phyloP scores from a whole-genome alignment of 2,888 invertebrate genomes.

The Phymatocera aterrima region DNA sequence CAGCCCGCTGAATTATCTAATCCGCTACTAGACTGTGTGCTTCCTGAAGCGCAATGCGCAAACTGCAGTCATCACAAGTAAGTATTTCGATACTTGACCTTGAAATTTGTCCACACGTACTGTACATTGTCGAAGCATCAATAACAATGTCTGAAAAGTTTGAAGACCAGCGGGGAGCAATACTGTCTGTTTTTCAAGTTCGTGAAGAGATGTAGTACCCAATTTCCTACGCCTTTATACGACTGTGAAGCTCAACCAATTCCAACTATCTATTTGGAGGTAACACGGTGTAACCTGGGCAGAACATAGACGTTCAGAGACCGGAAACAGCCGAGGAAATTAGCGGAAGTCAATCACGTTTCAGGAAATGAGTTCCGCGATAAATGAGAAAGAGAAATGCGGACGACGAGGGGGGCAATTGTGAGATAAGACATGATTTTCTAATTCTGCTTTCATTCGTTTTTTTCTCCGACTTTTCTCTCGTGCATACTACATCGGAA shows the following conservation, averaged over 20 bases:
- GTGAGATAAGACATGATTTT: neutral
- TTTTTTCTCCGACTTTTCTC: neutral
- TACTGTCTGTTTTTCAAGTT: too few relatives aligned
- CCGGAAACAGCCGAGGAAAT: constrained; percentile 62
- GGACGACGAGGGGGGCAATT: neutral
- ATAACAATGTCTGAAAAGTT: too few relatives aligned
- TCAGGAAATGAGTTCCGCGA: constrained; percentile 57
- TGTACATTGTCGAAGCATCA: too few relatives aligned
- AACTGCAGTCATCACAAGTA: too few relatives aligned
- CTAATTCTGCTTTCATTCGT: neutral
- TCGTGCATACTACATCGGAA: too few relatives aligned
- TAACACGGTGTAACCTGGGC: neutral
- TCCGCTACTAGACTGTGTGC: too few relatives aligned
- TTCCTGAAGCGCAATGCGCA: too few relatives aligned
- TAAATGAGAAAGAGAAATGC: neutral
- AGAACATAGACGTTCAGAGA: neutral
- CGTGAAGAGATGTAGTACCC: too few relatives aligned
- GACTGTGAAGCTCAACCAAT: neutral
- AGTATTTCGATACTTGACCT: too few relatives aligned
- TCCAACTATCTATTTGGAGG: neutral
- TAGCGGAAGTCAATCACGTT: constrained; percentile 63
- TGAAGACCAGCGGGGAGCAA: too few relatives aligned
- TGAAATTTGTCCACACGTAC: too few relatives aligned
- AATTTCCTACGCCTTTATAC: neutral
- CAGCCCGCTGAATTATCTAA: too few relatives aligned